Conservation (phyloP, 2,797 vertebrate genomes). For the Acomys russatus region DNA sequence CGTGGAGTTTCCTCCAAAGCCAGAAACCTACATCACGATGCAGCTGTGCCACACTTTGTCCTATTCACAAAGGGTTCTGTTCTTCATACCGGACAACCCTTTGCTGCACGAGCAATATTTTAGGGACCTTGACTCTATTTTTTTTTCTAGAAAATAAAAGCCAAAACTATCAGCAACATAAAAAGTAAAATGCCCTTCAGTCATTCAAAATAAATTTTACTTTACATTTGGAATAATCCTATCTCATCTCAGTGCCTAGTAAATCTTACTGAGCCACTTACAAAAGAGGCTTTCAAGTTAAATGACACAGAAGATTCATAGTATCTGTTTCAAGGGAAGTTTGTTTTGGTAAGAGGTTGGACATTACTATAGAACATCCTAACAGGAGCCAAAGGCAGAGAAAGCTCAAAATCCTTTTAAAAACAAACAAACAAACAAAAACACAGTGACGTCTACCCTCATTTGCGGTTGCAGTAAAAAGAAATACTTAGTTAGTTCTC, state of each 20-base stretch:
- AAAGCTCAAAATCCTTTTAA: not conserved
- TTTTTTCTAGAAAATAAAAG: not conserved
- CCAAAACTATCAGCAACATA: slow-evolving; percentile 20
- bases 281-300: not conserved
- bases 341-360: not conserved
- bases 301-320: not conserved
- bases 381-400: not conserved
- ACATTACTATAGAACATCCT: not conserved
- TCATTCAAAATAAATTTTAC: not conserved
- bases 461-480: not conserved
- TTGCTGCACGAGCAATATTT: slow-evolving; percentile 9
- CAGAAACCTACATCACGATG: not conserved
- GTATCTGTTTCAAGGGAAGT: slow-evolving; percentile 6
- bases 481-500: not conserved
- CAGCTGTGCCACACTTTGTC: not conserved
- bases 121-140: not conserved
- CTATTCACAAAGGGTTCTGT: not conserved
- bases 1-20: not conserved
- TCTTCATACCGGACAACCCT: not conserved
- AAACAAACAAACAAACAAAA: not conserved
- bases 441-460: not conserved
- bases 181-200: not conserved
- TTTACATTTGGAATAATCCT: not conserved
- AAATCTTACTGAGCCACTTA: not conserved
- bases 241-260: not conserved